These are phyloP conservation scores for Ophraella communa DNA, from an alignment of 2,888 invertebrate species.

Conservation along the genomic window DNA sequence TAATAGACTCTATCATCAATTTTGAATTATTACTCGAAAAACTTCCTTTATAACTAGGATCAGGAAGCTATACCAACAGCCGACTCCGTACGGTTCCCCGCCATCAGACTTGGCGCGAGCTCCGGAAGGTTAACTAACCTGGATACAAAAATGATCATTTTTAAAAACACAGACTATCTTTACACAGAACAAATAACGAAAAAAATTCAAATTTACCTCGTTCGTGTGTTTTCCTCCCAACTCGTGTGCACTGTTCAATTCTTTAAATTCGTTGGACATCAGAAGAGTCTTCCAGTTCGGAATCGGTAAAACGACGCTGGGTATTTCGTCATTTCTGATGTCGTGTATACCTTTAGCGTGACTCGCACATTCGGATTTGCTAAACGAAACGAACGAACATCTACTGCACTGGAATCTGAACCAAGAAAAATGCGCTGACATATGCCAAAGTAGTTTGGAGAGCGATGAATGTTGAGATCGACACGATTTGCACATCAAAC, in stretches of 20 bases:
- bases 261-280: constrained; percentile 48
- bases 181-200: no score
- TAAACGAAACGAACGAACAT: constrained; percentile 74
- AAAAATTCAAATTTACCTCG: constrained; percentile 30
- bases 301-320: constrained; percentile 53
- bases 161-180: not conserved
- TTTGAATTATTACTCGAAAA: no score
- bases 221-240: constrained; percentile 35
- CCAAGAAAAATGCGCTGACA: constrained; percentile 74
- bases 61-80: no score
- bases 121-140: no score
- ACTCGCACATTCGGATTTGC: constrained; percentile 69
- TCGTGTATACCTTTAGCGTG: constrained; percentile 71
- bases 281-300: constrained; percentile 51
- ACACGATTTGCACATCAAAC: constrained; percentile 64
- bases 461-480: constrained; percentile 61
- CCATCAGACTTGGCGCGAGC: no score
- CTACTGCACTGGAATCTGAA: constrained; percentile 75
- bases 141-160: no score
- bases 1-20: no score
- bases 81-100: no score
- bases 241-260: constrained; percentile 35
- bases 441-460: constrained; percentile 66
- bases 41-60: no score
- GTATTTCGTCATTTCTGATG: constrained; percentile 61